Percentiles rank a stretch among this genome's conserved stretches.
phyloP scores from a whole-genome alignment of 64 coral and sea anemone genomes.

The Catalaphyllia jardinei region DNA sequence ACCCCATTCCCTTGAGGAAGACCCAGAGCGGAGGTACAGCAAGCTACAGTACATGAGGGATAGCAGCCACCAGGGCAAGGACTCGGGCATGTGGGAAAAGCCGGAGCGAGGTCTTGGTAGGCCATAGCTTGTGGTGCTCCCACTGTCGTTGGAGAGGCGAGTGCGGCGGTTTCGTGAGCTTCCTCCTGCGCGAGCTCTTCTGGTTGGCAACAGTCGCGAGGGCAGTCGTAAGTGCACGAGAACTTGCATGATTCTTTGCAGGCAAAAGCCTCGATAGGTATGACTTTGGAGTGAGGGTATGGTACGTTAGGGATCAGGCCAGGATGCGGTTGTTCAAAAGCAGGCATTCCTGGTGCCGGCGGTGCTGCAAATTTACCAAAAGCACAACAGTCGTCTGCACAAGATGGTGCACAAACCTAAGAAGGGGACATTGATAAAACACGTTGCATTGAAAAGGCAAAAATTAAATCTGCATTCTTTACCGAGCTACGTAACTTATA shows the following conservation, averaged over 20 bases:
- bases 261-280: constrained; percentile 63
- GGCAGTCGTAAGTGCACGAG: constrained; percentile 52
- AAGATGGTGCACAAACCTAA: constrained; percentile 82
- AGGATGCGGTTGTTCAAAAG: constrained; percentile 13
- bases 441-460: neutral
- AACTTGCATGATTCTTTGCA: constrained; percentile 90
- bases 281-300: constrained; percentile 61
- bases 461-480: neutral
- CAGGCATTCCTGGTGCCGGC: constrained; percentile 8
- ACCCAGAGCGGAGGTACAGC: constrained; percentile 75
- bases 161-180: constrained; percentile 22
- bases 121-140: constrained; percentile 18
- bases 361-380: constrained; percentile 49
- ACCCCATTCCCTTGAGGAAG: constrained; percentile 53
- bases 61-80: constrained; percentile 68
- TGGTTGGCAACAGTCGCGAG: constrained; percentile 75
- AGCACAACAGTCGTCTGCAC: constrained; percentile 70
- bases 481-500: too few species aligned
- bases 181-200: constrained; percentile 33
- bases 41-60: constrained; percentile 72
- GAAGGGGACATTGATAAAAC: neutral
- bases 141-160: constrained; percentile 6
- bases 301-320: constrained; percentile 68
- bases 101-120: constrained; percentile 10
- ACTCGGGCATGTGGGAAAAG: constrained; percentile 47